Percentiles rank a stretch among this genome's conserved stretches.
These are phyloP conservation scores for Hylaeus anthracinus DNA, from an alignment of 1,140 invertebrate species.

Conservation along the genomic window DNA sequence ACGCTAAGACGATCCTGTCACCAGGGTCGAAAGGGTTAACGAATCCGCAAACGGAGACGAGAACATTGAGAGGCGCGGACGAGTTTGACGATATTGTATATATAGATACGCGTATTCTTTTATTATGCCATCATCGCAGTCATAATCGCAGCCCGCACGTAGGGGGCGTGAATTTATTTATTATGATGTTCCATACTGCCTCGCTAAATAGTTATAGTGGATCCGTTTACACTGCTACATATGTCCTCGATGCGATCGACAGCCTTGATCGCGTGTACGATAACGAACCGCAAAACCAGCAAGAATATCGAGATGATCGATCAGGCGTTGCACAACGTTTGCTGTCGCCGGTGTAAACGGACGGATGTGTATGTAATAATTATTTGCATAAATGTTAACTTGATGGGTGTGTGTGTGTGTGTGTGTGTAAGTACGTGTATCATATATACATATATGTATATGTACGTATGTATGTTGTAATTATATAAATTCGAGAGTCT, in stretches of 20 bases:
- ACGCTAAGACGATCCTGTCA: too few relatives aligned
- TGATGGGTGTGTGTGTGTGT: slow-evolving; percentile 36
- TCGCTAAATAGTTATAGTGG: slow-evolving; percentile 58
- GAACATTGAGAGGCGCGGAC: neutral
- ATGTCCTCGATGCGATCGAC: neutral
- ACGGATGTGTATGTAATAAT: slow-evolving; percentile 32
- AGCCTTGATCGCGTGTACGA: neutral
- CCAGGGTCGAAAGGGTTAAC: too few relatives aligned
- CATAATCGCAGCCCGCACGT: slow-evolving; percentile 35
- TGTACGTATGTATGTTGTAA: slow-evolving; percentile 36
- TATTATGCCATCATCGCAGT: slow-evolving; percentile 57
- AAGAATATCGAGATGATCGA: neutral
- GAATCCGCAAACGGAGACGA: neutral
- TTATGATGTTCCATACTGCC: slow-evolving; percentile 68
- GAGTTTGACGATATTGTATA: slow-evolving; percentile 45
- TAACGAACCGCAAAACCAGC: neutral
- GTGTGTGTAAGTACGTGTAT: slow-evolving; percentile 34
- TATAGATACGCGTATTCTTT: slow-evolving; percentile 54
- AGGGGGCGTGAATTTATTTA: slow-evolving; percentile 63
- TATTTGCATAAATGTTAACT: slow-evolving; percentile 29
- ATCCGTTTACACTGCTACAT: neutral
- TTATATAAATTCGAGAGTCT: slow-evolving; percentile 33
- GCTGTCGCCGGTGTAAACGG: neutral
- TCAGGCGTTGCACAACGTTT: neutral
- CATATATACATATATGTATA: slow-evolving; percentile 38